phyloP scores from a whole-genome alignment of 2,113 vertebrate genomes.

The Rhagologus leucostigma region DNA sequence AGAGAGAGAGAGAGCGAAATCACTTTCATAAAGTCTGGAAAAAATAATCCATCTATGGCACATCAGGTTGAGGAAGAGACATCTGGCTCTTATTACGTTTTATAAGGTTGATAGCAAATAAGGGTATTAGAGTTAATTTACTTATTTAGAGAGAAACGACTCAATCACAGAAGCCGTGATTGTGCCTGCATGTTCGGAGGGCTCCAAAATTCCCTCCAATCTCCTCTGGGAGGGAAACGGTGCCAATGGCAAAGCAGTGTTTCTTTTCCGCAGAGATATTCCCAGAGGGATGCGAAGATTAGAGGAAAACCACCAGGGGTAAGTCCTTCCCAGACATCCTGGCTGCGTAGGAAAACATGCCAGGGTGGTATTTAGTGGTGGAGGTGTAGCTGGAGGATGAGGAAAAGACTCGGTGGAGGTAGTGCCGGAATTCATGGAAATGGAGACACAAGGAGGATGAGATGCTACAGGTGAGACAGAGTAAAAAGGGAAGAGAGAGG shows the following conservation, averaged over 20 bases:
- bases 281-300: not conserved
- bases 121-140: slow-evolving; percentile 95
- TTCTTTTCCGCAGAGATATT: not conserved
- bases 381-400: not conserved
- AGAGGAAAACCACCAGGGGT: not conserved
- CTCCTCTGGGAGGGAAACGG: slow-evolving; percentile 46
- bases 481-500: not conserved
- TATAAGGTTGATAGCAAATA: slow-evolving; percentile 87
- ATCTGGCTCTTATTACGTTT: slow-evolving; percentile 90
- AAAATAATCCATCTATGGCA: not conserved
- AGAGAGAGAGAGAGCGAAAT: not conserved
- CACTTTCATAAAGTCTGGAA: slow-evolving; percentile 3
- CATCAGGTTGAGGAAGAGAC: slow-evolving; percentile 66
- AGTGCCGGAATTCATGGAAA: not conserved
- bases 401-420: not conserved
- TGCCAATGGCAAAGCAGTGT: not conserved
- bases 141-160: slow-evolving; percentile 84
- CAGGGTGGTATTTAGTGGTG: not conserved
- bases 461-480: not conserved
- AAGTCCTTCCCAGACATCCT: slow-evolving; percentile 12
- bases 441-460: not conserved
- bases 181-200: slow-evolving; percentile 76
- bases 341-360: not conserved
- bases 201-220: slow-evolving; percentile 65
- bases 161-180: slow-evolving; percentile 86